These are phyloP conservation scores for Sinocyclocheilus anophthalmus DNA, from an alignment of 2,113 vertebrate genomes.

Conservation along the genomic window DNA sequence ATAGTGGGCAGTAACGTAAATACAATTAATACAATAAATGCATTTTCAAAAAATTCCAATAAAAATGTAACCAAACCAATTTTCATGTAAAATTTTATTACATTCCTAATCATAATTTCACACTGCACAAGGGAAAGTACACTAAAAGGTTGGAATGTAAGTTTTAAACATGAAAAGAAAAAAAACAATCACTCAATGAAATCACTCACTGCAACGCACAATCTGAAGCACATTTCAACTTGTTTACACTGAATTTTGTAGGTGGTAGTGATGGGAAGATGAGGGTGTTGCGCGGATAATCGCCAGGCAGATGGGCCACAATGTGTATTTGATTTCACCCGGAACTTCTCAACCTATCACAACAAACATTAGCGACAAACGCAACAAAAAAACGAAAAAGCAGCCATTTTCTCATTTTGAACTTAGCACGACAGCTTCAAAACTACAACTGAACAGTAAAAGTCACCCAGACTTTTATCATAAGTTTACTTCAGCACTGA, in stretches of 20 bases:
- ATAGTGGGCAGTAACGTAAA: neutral
- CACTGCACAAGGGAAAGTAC: neutral
- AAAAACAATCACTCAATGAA: neutral
- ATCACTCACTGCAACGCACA: neutral
- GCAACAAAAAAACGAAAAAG: neutral
- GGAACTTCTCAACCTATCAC: neutral
- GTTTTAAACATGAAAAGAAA: neutral
- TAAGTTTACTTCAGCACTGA: conserved; percentile 21
- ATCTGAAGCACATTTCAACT: neutral
- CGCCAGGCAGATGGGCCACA: neutral
- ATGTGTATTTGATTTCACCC: neutral
- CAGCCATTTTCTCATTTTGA: no score
- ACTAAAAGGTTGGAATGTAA: neutral
- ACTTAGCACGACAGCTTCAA: neutral
- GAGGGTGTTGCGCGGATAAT: neutral
- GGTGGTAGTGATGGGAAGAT: neutral
- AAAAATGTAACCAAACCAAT: neutral
- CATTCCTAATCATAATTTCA: no score
- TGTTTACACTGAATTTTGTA: neutral
- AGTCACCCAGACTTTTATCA: conserved; percentile 33
- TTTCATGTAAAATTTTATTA: neutral
- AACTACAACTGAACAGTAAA: neutral
- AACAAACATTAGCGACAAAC: neutral
- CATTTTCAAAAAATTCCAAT: no score
- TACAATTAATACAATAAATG: no score